Base-by-base conservation (phyloP, 2,888 invertebrate species). In the Dryobotodes eremita region DNA sequence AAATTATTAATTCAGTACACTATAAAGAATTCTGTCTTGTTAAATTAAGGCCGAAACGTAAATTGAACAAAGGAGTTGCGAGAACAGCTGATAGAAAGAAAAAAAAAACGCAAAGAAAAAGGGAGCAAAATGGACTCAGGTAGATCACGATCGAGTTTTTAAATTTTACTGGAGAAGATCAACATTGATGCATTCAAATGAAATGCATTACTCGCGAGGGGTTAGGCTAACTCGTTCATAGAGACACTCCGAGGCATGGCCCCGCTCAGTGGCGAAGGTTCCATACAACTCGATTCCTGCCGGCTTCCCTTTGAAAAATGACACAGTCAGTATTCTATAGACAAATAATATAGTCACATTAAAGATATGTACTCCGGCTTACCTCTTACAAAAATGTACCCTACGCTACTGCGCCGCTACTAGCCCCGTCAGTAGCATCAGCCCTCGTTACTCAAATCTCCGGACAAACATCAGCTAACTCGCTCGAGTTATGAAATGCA, bases 401-500 rank as follows among this genome's bases (percentile, higher is more conserved):
- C 31, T 36, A 2, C 31, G 31, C 31, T 36, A 36, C 31, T 36
- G 31, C 15, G 50, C 74, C 70, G 57, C 66, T 70, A 59, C 59
- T 59, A 61, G 70, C n/a, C 77, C 48, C 72, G 72, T 73, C 79
- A 57, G 66, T 15, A 62, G 77, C 80, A 80, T 80, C 79, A 83
- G 70, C 57, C 64, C 68, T 64, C 65, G 79, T 77, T 77, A 77
- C 71, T 80, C 70, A 85, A 89, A 88, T 89, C 88, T 84, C 82
- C 75, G 79, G 50, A 82, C 88, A 90, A 90, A 90, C 89, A 90
- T 65, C 79, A 66, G 65, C 84, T 79, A 86, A 77, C 78, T 79
- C 85, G 84, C 85, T 75, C 77, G 77, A 89, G 88, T 90, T 89
- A 90, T 91, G 90, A 91, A 93, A 93, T 84, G 82, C 86, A 90